Conservation (phyloP, 2,888 invertebrate species). For the Lithosia quadra region DNA sequence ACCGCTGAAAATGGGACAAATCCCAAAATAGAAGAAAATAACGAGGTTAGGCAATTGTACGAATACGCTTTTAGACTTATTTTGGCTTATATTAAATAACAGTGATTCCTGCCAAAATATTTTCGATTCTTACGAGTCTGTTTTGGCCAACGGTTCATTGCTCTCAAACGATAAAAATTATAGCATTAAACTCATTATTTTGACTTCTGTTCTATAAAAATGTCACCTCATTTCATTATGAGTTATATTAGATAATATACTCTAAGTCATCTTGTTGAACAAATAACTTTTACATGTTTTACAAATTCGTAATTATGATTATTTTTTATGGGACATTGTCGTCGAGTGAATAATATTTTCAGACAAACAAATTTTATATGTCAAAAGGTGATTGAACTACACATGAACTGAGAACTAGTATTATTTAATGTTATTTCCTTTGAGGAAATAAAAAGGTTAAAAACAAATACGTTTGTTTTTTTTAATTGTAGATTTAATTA, state of each 20-base stretch:
- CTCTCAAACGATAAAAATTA: constrained; percentile 33
- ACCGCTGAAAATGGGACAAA: neutral
- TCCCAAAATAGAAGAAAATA: neutral
- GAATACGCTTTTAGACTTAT: neutral
- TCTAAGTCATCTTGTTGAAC: constrained; percentile 4
- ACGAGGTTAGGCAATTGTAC: neutral
- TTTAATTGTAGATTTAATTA: neutral
- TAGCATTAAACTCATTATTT: constrained; percentile 27
- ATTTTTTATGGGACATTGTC: constrained; percentile 5
- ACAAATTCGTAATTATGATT: neutral
- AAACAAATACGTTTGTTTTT: constrained; percentile 9
- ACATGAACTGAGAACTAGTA: constrained; percentile 1
- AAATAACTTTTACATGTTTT: constrained; percentile 8
- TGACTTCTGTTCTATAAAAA: constrained; percentile 17
- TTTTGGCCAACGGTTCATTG: constrained; percentile 19
- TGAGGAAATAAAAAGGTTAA: neutral
- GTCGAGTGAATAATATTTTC: neutral
- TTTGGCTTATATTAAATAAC: neutral
- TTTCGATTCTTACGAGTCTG: neutral
- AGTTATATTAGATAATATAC: constrained; percentile 40
- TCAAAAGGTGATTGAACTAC: constrained; percentile 21
- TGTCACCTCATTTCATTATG: constrained; percentile 28
- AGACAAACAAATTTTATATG: constrained; percentile 8
- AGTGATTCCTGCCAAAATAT: neutral
- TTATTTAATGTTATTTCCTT: constrained; percentile 18